phyloP scores from a whole-genome alignment of 2,797 vertebrate species.

The Geranospiza caerulescens region DNA sequence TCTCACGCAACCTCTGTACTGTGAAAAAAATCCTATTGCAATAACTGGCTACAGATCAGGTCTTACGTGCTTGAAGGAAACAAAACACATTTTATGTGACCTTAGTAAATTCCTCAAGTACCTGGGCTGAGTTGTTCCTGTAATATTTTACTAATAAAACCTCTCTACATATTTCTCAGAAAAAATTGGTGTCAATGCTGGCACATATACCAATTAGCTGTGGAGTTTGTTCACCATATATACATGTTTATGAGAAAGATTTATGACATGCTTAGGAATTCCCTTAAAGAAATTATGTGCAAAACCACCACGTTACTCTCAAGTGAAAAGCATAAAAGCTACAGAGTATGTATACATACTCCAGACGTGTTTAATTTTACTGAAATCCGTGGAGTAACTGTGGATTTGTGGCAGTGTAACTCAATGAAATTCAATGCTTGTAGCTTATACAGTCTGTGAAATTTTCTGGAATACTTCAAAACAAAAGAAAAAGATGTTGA shows the following conservation, averaged over 20 bases:
- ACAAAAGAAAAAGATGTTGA: background rate
- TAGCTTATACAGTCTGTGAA: background rate
- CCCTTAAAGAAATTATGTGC: background rate
- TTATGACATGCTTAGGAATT: slow-evolving; percentile 12
- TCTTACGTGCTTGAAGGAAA: background rate
- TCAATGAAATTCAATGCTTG: background rate
- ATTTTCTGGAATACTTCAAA: background rate
- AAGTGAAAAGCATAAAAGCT: background rate
- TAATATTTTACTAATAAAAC: slow-evolving; percentile 15
- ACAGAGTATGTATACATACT: background rate
- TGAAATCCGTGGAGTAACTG: background rate
- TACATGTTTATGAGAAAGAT: background rate
- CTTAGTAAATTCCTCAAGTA: slow-evolving; percentile 16
- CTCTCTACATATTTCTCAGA: background rate
- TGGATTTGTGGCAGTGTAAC: background rate
- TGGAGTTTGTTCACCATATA: background rate
- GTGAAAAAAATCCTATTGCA: background rate
- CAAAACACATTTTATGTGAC: background rate
- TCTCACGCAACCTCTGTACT: background rate
- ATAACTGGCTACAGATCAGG: background rate
- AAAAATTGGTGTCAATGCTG: background rate
- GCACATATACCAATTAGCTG: background rate
- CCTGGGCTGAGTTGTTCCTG: background rate
- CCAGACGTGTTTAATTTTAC: background rate
- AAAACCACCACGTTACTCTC: background rate